Percentiles rank a stretch among this genome's conserved stretches.
These are phyloP conservation scores for Athripsodes cinereus DNA, from an alignment of 2,888 invertebrate species.

Conservation along the genomic window DNA sequence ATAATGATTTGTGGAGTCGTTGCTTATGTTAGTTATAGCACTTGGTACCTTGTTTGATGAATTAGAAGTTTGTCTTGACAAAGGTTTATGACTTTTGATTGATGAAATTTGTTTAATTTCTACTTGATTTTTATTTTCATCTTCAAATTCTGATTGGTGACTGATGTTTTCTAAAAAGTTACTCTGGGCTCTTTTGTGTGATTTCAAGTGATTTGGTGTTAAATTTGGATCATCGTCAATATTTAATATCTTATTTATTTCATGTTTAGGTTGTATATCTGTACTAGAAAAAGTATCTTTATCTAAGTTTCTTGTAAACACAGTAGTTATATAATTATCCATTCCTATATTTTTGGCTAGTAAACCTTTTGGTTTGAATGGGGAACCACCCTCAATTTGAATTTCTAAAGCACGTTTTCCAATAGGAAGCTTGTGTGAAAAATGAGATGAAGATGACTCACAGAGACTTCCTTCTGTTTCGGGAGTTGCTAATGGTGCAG, in stretches of 20 bases:
- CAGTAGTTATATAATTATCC: conserved; percentile 68
- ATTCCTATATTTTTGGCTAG: conserved; percentile 63
- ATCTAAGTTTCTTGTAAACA: conserved; percentile 48
- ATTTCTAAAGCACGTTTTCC: conserved; percentile 43
- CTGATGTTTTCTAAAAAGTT: conserved; percentile 47
- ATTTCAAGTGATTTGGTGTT: conserved; percentile 42
- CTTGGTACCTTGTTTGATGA: conserved; percentile 35
- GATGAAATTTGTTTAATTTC: conserved; percentile 47
- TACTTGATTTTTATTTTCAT: conserved; percentile 47
- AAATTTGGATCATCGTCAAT: conserved; percentile 36
- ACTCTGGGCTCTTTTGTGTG: conserved; percentile 47
- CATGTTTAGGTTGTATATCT: conserved; percentile 22
- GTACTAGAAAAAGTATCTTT: conserved; percentile 9
- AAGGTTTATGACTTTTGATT: conserved; percentile 60
- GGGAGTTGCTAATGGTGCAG: conserved; percentile 55
- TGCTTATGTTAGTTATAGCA: conserved; percentile 20
- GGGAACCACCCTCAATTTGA: conserved; percentile 38
- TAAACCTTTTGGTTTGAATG: conserved; percentile 51
- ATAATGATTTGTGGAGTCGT: conserved; percentile 15
- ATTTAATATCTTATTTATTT: conserved; percentile 27
- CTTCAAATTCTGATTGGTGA: conserved; percentile 46
- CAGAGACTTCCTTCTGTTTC: conserved; percentile 56
- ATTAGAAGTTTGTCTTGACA: conserved; percentile 58
- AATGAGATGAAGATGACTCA: conserved; percentile 50
- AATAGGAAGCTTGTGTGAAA: conserved; percentile 43